Conservation (phyloP, 2,888 invertebrate species). For the Pristionchus mayeri region DNA sequence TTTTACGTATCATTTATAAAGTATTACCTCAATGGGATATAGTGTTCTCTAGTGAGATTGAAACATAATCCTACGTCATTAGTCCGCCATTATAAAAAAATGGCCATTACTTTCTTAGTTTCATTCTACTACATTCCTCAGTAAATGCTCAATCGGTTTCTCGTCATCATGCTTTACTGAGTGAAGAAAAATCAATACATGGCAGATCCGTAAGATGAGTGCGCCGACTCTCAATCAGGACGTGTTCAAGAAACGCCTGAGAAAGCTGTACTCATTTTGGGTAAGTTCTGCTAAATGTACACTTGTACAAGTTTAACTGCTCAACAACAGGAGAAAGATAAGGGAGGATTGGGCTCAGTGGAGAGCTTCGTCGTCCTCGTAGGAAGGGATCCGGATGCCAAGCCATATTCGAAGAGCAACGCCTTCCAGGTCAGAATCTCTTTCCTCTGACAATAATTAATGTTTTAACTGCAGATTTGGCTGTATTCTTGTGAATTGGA, state of each 20-base stretch:
- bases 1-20: too few relatives aligned
- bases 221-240: conserved; percentile 21
- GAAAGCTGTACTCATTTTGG: conserved; percentile 3
- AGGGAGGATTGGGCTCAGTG: conserved; percentile 81
- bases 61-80: too few relatives aligned
- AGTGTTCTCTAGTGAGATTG: too few relatives aligned
- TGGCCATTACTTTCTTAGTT: too few relatives aligned
- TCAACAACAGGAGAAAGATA: conserved; percentile 67
- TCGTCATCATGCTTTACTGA: too few relatives aligned
- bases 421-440: conserved; percentile 85
- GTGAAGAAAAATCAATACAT: too few relatives aligned
- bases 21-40: too few relatives aligned
- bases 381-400: conserved; percentile 93
- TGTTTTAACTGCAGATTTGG: conserved; percentile 89
- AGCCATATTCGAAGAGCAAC: conserved; percentile 95
- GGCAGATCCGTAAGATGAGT: neutral
- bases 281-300: neutral
- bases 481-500: conserved; percentile 95
- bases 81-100: too few relatives aligned
- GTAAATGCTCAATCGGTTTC: too few relatives aligned
- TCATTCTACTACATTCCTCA: too few relatives aligned
- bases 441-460: too few relatives aligned
- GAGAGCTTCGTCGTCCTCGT: conserved; percentile 93
- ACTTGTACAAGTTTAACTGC: too few relatives aligned
- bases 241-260: conserved; percentile 22